Evolutionary conservation across 2,888 invertebrate genomes (phyloP), one percentile per base, ranked within the genome.

Genomic region (Cerceris ruficornis): DNA sequence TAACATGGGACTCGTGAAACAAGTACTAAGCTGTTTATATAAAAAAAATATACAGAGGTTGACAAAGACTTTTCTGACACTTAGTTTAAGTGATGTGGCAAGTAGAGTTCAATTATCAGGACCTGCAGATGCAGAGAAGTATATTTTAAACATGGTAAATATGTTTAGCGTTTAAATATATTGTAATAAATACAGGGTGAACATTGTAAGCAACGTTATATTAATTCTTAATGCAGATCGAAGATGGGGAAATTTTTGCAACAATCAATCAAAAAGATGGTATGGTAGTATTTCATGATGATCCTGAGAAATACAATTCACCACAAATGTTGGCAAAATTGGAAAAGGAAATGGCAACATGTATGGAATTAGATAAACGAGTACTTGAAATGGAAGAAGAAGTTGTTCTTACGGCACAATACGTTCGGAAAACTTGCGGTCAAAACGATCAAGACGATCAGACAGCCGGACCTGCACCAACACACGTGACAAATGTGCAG

Each of bases 181-280:
- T 15, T 15, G 7, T 7, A n/a, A 7, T 46, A 13, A 15, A 14
- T 50, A 54, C 28, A 42, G 14, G 17, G 5, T 50, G 17, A 42
- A 46, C 52, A 2, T 9, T 9, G 14, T 17, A 28, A 28, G 13
- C 14, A 9, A 65, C 17, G 57, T 64, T n/a, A 6, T 42, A 49
- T 13, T 5, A n/a, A 8, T 28, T 57, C 5, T 69, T 42, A 66
- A 82, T 84, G 42, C 87, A 98, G 98, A 99, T 99, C 89, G 98
- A 98, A 93, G 98, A 98, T 92, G 97, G 97, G 69, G 98, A 98
- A 93, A 99, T 99, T 87, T 98, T 96, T 93, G 99, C 99, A 41
- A 97, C 97, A 88, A 98, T 99, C 84, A 98, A 98, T 93, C 98
- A 98, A 93, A 98, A 97, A 92, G 98, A 99, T 93, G 98, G 99